These are phyloP conservation scores for Phyllostomus discolor DNA, from an alignment of 2,113 vertebrate genomes.

Conservation along the genomic window DNA sequence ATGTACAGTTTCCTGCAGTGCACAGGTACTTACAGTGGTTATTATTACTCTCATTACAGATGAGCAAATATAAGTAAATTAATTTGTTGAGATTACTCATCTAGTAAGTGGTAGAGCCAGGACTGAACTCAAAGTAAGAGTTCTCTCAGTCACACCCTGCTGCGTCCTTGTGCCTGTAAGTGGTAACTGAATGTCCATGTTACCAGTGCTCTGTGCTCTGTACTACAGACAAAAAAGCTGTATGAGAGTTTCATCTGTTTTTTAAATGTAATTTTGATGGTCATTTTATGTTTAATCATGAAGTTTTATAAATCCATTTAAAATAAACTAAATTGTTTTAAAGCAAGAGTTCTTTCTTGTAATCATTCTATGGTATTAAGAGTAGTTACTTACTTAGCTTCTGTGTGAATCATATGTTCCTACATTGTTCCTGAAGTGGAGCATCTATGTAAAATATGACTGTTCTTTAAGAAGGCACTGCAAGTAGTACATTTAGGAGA, in stretches of 20 bases:
- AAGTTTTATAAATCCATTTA: neutral
- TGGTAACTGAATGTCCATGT: neutral
- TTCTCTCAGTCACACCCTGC: neutral
- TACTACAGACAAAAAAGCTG: neutral
- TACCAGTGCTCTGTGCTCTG: neutral
- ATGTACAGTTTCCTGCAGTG: neutral
- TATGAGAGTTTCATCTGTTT: neutral
- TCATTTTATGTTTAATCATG: neutral
- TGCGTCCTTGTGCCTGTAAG: neutral
- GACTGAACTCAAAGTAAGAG: neutral
- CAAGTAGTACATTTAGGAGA: neutral
- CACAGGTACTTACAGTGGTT: neutral
- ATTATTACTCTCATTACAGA: neutral
- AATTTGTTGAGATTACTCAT: neutral
- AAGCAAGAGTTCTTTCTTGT: neutral
- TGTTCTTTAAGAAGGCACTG: neutral
- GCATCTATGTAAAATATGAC: neutral
- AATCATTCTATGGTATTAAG: neutral
- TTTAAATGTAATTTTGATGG: neutral
- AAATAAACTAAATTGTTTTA: neutral
- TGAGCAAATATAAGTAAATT: neutral
- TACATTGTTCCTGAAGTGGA: neutral
- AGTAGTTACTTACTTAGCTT: neutral
- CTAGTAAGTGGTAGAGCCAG: neutral
- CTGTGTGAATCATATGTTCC: neutral